Evolutionary conservation across 2,888 invertebrate genomes (phyloP).

Genomic region (Abscondita cerata): DNA sequence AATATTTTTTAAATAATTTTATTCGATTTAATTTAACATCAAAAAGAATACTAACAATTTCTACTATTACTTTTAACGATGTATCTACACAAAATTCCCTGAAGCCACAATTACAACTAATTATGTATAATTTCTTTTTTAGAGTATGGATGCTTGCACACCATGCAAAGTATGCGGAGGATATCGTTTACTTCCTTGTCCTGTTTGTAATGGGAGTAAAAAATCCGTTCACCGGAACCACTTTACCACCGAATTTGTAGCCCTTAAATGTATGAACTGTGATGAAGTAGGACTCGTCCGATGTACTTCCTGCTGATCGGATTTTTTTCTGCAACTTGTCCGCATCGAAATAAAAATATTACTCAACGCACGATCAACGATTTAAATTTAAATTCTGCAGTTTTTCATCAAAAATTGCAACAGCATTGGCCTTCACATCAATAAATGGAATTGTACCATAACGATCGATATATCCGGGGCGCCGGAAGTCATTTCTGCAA

Average conservation of each 20-base stretch:
- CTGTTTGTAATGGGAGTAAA: conserved; percentile 94
- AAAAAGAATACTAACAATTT: too few relatives aligned
- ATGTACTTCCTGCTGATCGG: conserved; percentile 78
- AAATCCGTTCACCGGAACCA: conserved; percentile 94
- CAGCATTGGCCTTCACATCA: conserved; percentile 16
- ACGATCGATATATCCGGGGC: conserved; percentile 40
- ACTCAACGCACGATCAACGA: too few relatives aligned
- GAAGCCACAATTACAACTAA: conserved; percentile 12
- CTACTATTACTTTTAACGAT: too few relatives aligned
- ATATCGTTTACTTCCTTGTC: conserved; percentile 88
- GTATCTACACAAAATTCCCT: neutral
- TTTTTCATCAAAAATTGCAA: conserved; percentile 13
- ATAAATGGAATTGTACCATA: conserved; percentile 16
- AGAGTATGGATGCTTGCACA: conserved; percentile 81
- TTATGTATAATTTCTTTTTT: conserved; percentile 46
- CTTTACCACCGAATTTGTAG: conserved; percentile 93
- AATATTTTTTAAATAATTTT: too few relatives aligned
- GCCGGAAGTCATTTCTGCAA: conserved; percentile 36
- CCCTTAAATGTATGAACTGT: conserved; percentile 93
- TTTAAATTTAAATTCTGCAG: neutral
- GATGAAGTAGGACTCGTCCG: conserved; percentile 93
- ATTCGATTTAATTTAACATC: too few relatives aligned
- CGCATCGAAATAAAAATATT: too few relatives aligned
- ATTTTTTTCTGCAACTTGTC: too few relatives aligned
- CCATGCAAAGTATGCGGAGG: conserved; percentile 92